Evolutionary conservation across 1,140 invertebrate species (phyloP).

Genomic region (Drosophila lacteicornis): DNA sequence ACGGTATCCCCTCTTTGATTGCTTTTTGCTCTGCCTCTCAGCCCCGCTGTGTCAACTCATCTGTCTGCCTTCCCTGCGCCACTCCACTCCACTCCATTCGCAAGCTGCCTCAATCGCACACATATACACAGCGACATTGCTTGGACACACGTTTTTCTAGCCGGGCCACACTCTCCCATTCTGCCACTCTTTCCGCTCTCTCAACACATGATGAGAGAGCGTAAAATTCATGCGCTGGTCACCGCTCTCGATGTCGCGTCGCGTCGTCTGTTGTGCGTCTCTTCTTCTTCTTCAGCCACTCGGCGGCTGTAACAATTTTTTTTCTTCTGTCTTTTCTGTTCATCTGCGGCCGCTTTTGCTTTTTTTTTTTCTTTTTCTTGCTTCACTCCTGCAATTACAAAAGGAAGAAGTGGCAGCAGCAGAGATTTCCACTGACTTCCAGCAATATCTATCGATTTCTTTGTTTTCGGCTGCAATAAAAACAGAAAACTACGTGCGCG

Average conservation of each 20-base stretch:
- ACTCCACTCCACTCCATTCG: slow-evolving; percentile 11
- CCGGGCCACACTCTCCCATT: slow-evolving; percentile 45
- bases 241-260: slow-evolving; percentile 57
- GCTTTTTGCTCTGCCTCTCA: slow-evolving; percentile 39
- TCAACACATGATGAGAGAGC: slow-evolving; percentile 75
- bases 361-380: slow-evolving; percentile 39
- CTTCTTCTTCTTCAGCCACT: slow-evolving; percentile 67
- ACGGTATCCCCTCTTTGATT: slow-evolving; percentile 59
- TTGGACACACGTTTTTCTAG: slow-evolving; percentile 61
- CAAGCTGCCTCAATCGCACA: slow-evolving; percentile 16
- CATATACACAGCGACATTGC: slow-evolving; percentile 14
- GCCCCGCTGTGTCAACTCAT: slow-evolving; percentile 55
- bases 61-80: slow-evolving; percentile 50
- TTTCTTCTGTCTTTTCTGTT: slow-evolving; percentile 42
- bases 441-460: slow-evolving; percentile 81
- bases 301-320: slow-evolving; percentile 72
- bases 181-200: slow-evolving; percentile 25
- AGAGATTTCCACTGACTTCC: slow-evolving; percentile 49
- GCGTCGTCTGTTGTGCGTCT: slow-evolving; percentile 65
- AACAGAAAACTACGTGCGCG: slow-evolving; percentile 19
- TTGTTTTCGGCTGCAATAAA: slow-evolving; percentile 58
- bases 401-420: slow-evolving; percentile 15
- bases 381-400: slow-evolving; percentile 67
- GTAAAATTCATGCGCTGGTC: slow-evolving; percentile 76
- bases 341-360: slow-evolving; percentile 36